A percentile compares a stretch with the other conserved stretches of the same genome.
Evolutionary conservation across 2,797 vertebrate genomes (phyloP).

Genomic region (Macropus fuliginosus): DNA sequence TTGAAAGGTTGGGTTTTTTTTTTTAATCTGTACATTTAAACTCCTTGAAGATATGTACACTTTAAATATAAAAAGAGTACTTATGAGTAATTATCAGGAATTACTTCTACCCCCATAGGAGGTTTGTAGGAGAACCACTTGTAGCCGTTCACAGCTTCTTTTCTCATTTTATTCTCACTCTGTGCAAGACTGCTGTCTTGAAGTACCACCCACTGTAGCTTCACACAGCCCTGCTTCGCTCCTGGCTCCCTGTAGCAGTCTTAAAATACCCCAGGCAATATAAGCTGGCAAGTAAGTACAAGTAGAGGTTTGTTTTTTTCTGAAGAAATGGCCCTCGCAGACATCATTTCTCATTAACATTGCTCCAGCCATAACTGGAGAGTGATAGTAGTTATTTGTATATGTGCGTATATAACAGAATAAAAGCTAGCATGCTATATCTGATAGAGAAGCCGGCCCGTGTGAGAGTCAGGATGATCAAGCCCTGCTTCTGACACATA

Average conservation of each 20-base stretch:
- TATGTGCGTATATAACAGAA: not conserved
- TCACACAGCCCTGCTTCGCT: slow-evolving; percentile 3
- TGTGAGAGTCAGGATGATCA: not conserved
- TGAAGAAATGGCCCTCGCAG: not conserved
- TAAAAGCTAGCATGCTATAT: not conserved
- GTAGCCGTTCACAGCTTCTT: not conserved
- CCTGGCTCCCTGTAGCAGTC: slow-evolving; percentile 22
- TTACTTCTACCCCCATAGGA: not conserved
- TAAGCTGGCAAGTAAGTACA: not conserved
- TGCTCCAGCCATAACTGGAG: not conserved
- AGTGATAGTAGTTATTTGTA: not conserved
- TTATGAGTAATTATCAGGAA: not conserved
- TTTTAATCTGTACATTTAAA: not conserved
- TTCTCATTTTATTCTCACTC: not conserved
- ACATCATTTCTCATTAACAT: not conserved
- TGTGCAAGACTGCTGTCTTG: not conserved
- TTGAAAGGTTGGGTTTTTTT: not conserved
- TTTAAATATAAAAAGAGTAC: not conserved
- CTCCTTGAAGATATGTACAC: not conserved
- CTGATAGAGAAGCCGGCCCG: not conserved
- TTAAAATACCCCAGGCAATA: not conserved
- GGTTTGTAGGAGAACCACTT: not conserved
- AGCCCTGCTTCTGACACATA: not conserved
- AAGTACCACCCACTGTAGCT: slow-evolving; percentile 18
- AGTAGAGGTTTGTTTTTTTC: not conserved